Percentiles rank a stretch among this genome's conserved stretches.
These are phyloP conservation scores for Himantopus leucocephalus DNA, from an alignment of 2,113 vertebrate genomes.

Conservation along the genomic window DNA sequence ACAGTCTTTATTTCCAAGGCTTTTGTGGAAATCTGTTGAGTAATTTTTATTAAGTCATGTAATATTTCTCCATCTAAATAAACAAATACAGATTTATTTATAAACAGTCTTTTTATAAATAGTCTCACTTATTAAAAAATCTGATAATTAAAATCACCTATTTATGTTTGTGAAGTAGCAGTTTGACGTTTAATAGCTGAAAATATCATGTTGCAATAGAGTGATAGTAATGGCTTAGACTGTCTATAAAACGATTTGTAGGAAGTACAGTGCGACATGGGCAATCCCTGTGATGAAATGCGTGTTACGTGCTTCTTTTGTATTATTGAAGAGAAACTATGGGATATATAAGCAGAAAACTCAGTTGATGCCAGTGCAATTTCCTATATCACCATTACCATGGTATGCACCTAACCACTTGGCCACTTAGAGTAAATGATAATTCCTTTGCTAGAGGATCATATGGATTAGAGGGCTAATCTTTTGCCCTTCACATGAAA, in stretches of 20 bases:
- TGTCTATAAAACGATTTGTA: neutral
- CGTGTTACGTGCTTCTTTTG: accelerated
- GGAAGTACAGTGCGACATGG: neutral
- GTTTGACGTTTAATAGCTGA: neutral
- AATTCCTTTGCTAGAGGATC: neutral
- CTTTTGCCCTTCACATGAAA: neutral
- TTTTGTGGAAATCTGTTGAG: neutral
- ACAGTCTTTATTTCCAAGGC: neutral
- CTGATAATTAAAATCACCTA: neutral
- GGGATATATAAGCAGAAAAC: neutral
- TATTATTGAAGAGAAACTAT: neutral
- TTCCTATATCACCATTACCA: neutral
- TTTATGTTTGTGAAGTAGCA: neutral
- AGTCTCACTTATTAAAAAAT: neutral
- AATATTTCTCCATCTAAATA: neutral
- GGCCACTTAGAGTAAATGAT: neutral
- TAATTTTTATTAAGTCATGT: neutral
- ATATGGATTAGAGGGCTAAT: neutral
- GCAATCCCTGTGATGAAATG: neutral
- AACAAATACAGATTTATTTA: neutral
- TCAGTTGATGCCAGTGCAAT: neutral
- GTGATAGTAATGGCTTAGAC: neutral
- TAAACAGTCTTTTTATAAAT: neutral
- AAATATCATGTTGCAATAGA: neutral
- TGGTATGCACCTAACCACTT: neutral